phyloP scores from a whole-genome alignment of 1,140 invertebrate species.

The Telenomus remus region DNA sequence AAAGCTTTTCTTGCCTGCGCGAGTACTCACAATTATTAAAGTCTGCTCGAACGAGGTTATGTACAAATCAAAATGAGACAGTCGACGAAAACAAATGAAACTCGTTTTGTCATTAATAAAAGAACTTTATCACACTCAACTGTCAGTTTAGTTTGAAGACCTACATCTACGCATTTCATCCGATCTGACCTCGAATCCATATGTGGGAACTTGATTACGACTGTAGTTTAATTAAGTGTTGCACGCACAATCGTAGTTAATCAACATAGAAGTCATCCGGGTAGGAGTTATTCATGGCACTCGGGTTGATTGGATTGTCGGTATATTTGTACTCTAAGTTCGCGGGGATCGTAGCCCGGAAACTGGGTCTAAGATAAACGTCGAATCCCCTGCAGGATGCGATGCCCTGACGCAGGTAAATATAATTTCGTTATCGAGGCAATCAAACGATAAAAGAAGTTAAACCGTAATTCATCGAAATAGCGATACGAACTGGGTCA shows the following conservation, averaged over 20 bases:
- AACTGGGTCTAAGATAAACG: constrained; percentile 27
- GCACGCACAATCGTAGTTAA: constrained; percentile 41
- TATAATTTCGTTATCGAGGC: constrained; percentile 1
- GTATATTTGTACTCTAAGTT: constrained; percentile 35
- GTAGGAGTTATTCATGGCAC: constrained; percentile 30
- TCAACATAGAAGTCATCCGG: constrained; percentile 30
- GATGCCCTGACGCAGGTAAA: constrained; percentile 11
- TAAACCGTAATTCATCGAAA: neutral
- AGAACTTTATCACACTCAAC: too few relatives aligned
- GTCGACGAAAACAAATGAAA: too few relatives aligned
- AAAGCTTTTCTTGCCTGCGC: constrained; percentile 4
- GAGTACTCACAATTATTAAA: constrained; percentile 15
- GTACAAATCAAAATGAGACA: neutral
- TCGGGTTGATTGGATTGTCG: constrained; percentile 38
- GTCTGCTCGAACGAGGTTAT: neutral
- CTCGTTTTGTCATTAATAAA: too few relatives aligned
- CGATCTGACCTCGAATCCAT: neutral
- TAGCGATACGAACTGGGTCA: neutral
- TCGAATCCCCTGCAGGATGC: constrained; percentile 10
- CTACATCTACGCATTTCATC: too few relatives aligned
- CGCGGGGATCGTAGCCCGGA: constrained; percentile 8
- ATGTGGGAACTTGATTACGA: constrained; percentile 12
- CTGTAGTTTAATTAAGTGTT: constrained; percentile 31
- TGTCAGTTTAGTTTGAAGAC: too few relatives aligned
- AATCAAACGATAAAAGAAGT: constrained; percentile 11